Percentiles rank a stretch among this genome's conserved stretches.
Evolutionary conservation across 1,140 invertebrate genomes (phyloP).

Genomic region (Lasioglossum baleicum): DNA sequence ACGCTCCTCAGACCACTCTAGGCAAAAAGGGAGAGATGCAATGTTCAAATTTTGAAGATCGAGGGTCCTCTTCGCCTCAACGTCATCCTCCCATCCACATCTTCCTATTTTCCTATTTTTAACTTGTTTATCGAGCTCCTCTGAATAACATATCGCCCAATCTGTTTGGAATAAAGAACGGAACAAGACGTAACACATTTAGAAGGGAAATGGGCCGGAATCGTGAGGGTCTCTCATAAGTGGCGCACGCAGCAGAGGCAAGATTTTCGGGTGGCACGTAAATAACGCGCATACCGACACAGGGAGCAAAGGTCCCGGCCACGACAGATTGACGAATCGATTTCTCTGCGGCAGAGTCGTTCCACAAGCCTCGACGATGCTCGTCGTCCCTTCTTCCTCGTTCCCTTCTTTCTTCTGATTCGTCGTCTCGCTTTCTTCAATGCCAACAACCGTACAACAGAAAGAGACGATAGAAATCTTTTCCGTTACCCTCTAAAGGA

Average conservation of each 20-base stretch:
- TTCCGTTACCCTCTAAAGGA: slow-evolving; percentile 4
- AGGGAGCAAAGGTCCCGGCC: slow-evolving; percentile 49
- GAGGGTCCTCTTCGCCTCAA: too few species aligned
- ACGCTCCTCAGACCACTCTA: too few species aligned
- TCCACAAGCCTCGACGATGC: slow-evolving; percentile 4
- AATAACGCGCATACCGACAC: slow-evolving; percentile 37
- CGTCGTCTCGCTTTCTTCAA: neutral
- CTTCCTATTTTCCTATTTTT: too few species aligned
- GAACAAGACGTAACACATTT: too few species aligned
- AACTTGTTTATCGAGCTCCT: too few species aligned
- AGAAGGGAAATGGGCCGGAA: too few species aligned
- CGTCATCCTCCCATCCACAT: too few species aligned
- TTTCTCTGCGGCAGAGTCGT: slow-evolving; percentile 48
- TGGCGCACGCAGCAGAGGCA: neutral
- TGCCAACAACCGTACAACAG: neutral
- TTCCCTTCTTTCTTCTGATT: neutral
- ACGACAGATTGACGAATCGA: slow-evolving; percentile 64
- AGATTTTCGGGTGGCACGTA: slow-evolving; percentile 41
- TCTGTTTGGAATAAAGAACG: too few species aligned
- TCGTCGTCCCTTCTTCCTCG: neutral
- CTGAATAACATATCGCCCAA: too few species aligned
- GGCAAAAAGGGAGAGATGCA: too few species aligned
- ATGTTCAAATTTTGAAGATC: too few species aligned
- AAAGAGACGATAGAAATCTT: slow-evolving; percentile 3
- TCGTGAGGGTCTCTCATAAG: neutral